Evolutionary conservation across 2,113 vertebrate species (phyloP), one percentile per base, ranked within the genome.

Genomic region (Halichoeres trimaculatus): DNA sequence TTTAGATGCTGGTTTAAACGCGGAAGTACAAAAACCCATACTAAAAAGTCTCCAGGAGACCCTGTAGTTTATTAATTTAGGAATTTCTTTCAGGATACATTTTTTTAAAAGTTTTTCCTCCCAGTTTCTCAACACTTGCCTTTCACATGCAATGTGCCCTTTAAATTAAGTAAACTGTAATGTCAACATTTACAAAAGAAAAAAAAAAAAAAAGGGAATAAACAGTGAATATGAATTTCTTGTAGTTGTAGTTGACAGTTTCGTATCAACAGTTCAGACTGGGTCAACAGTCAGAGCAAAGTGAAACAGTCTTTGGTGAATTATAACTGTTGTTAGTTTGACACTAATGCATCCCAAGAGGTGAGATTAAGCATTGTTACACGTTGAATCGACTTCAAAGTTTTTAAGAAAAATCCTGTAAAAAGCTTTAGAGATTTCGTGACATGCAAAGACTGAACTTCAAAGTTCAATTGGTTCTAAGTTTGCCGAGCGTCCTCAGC

Each of bases 391-490:
- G 19, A 72, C 60, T 74, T 74, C 40, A 76, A 64, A 67, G 75
- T 60, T 30, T 4, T 36, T 70, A 30, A 61, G 53, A 24, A 45
- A 26, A 62, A 51, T 13, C 12, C 9, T 19, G 4, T 48, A 8
- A 70, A 63, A 63, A 60, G 56, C 72, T 38, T 14, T 8, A 22
- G 48, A 67, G 60, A 70, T 50, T 60, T 43, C 19, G 10, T 53
- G 66, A 69, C 53, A 45, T 2, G 1, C 40, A 7, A 64, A 71
- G 47, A 75, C 51, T 59, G 24, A 20, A 43, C 75, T 69, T 79
- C 54, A 73, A 76, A 78, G 74, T 77, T 55, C 9, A 40, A 48
- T 63, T 64, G 47, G 51, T 59, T 78, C 57, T 63, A 63, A 70
- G 67, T 70, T 16, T 76, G 56, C 52, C 26, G 38, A 35, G 51